Base-by-base conservation (phyloP, 2,797 vertebrate genomes). In the Sebastes nivosus region DNA sequence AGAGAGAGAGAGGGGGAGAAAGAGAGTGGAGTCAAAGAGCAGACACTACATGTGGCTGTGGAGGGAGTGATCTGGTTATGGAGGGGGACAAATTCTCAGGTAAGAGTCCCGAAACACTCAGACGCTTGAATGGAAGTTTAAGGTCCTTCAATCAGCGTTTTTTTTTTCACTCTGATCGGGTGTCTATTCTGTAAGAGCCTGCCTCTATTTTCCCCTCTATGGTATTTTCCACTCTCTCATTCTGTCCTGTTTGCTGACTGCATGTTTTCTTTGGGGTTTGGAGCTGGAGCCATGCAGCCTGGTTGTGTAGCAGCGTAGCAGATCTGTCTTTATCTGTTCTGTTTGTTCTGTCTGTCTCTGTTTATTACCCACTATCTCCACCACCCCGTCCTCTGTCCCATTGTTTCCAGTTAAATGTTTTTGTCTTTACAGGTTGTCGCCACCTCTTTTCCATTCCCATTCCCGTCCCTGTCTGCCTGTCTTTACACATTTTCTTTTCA, bases 1-100 rank as follows among this genome's bases (percentile, higher is more conserved):
- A 75, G 77, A 68, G 77, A 68, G 78, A 24, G 88, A n/a, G 81
- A 72, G 73, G 12, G 83, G 46, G 88, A n/a, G 72, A 82, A 82
- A 77, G 77, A 76, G 84, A 73, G 85, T 61, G 73, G 91, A 90
- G 91, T 86, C 34, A 88, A 87, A 85, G 85, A 91, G 92, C 87
- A 92, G 90, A 93, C 87, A 79, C 91, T 95, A 85, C 93, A 95
- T 95, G 94, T 95, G 93, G 90, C 87, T 89, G 86, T 87, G 89
- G 91, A 95, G 94, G 93, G 93, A 94, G 92, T 89, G 89, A 89
- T 93, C 89, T 84, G 90, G 88, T 82, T 86, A 96, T 96, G 96
- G 95, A 96, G 94, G 95, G 95, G 87, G 96, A 96, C 93, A 96
- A 94, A 94, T 96, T 96, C 87, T 95, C 95, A 96, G 96, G 95